phyloP scores from a whole-genome alignment of 37 sponge, comb jelly and placozoan genomes.

The Halisarca cf. caerulea region DNA sequence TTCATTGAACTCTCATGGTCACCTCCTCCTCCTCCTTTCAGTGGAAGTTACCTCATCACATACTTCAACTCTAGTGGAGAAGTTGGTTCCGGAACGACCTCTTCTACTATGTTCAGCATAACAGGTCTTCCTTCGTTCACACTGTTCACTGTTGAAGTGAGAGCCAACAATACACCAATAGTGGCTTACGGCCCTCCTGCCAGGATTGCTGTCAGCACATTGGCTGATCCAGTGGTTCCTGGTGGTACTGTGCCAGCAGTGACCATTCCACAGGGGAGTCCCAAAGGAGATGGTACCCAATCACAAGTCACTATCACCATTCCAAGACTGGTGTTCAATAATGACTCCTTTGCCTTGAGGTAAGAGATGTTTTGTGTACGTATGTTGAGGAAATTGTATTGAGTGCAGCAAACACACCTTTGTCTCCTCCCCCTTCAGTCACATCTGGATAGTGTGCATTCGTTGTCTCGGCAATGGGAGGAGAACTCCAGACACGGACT shows the following conservation, averaged over 20 bases:
- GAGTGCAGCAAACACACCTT: no score
- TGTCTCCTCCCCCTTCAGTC: neutral
- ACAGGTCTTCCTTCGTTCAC: neutral
- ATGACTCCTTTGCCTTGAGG: no score
- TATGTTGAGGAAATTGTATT: no score
- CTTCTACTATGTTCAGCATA: neutral
- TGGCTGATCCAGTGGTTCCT: neutral
- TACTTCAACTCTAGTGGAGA: neutral
- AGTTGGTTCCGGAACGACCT: neutral
- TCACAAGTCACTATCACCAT: no score
- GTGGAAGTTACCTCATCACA: neutral
- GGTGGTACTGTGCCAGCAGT: neutral
- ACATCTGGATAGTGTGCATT: conserved; percentile 26
- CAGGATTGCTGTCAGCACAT: neutral
- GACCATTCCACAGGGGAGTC: no score
- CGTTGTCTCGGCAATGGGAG: no score
- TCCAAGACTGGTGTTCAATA: no score
- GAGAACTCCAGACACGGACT: conserved; percentile 1
- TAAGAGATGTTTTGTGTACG: no score
- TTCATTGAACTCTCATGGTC: neutral
- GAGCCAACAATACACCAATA: neutral
- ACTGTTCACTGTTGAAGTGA: neutral
- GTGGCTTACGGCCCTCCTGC: neutral
- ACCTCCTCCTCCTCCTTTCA: conserved; percentile 6
- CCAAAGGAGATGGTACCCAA: no score